Conservation (phyloP, 2,888 invertebrate genomes). For the Parasteatoda lunata region DNA sequence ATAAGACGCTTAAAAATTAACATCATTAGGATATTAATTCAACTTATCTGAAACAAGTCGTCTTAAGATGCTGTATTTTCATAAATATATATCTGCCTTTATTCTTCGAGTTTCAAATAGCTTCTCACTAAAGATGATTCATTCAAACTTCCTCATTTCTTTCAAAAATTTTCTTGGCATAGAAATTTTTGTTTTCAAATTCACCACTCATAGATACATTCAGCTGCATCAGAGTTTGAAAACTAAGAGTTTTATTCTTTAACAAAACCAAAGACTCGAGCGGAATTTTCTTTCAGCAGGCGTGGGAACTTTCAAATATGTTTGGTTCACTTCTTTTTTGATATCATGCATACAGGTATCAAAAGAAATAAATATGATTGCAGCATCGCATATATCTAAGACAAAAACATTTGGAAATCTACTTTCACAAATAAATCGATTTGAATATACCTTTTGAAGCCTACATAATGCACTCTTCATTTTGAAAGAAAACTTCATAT, state of each 20-base stretch:
- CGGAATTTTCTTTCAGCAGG: slow-evolving; percentile 25
- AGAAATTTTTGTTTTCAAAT: slow-evolving; percentile 2
- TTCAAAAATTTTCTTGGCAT: neutral
- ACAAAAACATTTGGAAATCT: neutral
- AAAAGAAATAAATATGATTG: slow-evolving; percentile 4
- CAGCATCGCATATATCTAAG: neutral
- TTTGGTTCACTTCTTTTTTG: slow-evolving; percentile 18
- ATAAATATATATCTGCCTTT: neutral
- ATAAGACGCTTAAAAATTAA: too few species aligned
- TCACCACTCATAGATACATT: slow-evolving; percentile 11
- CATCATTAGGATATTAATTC: too few species aligned
- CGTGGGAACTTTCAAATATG: slow-evolving; percentile 38
- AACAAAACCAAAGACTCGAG: neutral
- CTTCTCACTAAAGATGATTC: neutral
- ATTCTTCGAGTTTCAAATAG: neutral
- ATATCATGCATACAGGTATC: neutral
- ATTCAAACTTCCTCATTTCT: neutral
- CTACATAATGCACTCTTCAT: too few species aligned
- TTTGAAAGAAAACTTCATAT: too few species aligned
- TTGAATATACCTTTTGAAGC: neutral
- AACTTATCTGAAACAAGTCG: too few species aligned
- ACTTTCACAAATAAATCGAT: neutral
- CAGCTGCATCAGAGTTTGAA: slow-evolving; percentile 19
- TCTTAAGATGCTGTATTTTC: neutral
- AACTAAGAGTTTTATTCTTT: slow-evolving; percentile 15